Evolutionary conservation across 2,888 invertebrate species (phyloP).

Genomic region (Tyria jacobaeae): DNA sequence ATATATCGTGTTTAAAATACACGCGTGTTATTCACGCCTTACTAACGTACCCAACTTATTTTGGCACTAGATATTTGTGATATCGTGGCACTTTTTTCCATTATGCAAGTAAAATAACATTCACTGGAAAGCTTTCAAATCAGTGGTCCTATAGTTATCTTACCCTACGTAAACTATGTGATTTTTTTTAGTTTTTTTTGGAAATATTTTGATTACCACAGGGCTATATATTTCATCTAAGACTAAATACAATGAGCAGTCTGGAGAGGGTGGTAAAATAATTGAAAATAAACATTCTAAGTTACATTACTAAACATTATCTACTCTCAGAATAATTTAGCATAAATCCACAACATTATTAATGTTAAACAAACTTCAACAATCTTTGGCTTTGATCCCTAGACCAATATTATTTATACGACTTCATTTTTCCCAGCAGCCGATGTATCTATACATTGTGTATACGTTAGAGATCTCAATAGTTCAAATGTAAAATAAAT

Average conservation of each 20-base stretch:
- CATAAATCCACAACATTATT: conserved; percentile 85
- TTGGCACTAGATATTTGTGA: conserved; percentile 76
- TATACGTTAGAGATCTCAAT: conserved; percentile 78
- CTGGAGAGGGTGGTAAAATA: conserved; percentile 84
- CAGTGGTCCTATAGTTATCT: conserved; percentile 80
- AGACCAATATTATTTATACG: conserved; percentile 88
- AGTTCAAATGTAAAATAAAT: conserved; percentile 81
- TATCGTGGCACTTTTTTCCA: conserved; percentile 73
- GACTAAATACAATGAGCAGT: conserved; percentile 83
- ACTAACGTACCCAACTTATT: conserved; percentile 47
- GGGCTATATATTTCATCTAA: conserved; percentile 80
- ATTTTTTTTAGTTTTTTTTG: conserved; percentile 78
- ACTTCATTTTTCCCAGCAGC: conserved; percentile 74
- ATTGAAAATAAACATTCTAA: conserved; percentile 74
- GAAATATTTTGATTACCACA: conserved; percentile 80
- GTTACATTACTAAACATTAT: conserved; percentile 77
- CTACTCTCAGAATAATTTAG: conserved; percentile 84
- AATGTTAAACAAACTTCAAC: conserved; percentile 88
- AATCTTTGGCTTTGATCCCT: conserved; percentile 95
- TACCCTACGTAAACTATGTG: conserved; percentile 73
- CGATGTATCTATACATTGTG: conserved; percentile 74
- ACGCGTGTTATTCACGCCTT: conserved; percentile 36
- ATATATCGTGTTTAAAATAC: conserved; percentile 36
- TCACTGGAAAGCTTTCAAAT: conserved; percentile 71
- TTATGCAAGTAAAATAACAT: conserved; percentile 58